Evolutionary conservation across 1,140 invertebrate species (phyloP), one percentile per base, ranked within the genome.

Genomic region (Drosophila sulfurigaster): DNA sequence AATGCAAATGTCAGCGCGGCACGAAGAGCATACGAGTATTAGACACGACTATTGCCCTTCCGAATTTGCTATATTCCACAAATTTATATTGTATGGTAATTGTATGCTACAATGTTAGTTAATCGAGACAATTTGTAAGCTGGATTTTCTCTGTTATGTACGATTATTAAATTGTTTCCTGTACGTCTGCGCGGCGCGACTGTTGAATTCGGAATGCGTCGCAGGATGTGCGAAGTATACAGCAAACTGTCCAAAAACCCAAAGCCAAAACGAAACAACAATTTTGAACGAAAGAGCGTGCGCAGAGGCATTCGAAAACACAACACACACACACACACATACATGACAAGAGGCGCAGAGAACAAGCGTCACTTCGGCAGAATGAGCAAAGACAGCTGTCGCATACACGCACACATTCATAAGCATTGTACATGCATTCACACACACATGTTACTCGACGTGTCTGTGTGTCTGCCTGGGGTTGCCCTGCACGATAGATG

Each of bases 131-230:
- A 28, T 43, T 32, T 16, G 64, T 32, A 28, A 28, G 7, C 49
- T 28, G 49, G 25, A 51, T 60, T 54, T 60, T 71, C 7, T 38
- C 8, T 51, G 7, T 20, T 65, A 8, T 48, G 15, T 6, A n/a
- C 16, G 8, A 15, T 30, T 38, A 25, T 25, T 25, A 25, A 25
- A 25, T 25, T 20, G 67, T 58, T 81, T 35, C 7, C 49, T 52
- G 25, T 60, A 87, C 83, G 83, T 83, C 85, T 88, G 83, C 83
- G 85, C 83, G 67, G 69, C 65, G 62, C 30, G 83, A 65, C 46
- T 57, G 32, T 57, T 7, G 46, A 73, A 65, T 58, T 77, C 41
- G 20, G 69, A 73, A 68, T 79, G 69, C 57, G 32, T 71, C 46
- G 68, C 54, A 68, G 59, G 75, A 82, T 75, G 41, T 66, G 56